Evolutionary conservation across 2,888 invertebrate species (phyloP), one percentile per base, ranked within the genome.

Genomic region (Dermolepida albohirtum): DNA sequence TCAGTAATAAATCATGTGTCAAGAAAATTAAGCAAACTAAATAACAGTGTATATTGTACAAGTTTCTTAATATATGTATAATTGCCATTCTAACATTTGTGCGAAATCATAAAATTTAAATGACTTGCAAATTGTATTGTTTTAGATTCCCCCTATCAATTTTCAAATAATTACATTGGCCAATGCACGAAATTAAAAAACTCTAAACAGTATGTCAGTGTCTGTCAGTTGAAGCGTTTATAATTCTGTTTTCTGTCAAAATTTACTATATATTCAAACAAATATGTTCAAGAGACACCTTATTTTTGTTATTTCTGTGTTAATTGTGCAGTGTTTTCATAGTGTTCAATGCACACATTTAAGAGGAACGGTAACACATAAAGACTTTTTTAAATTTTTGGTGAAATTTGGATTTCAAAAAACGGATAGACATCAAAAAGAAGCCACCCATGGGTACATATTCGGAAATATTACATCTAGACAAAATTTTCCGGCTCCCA

Each of bases 321-420:
- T 73, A 70, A 71, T 74, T 16, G 72, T 72, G 63, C 59, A 71
- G 52, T 73, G 72, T 67, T 74, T 74, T 64, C 73, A 74, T 64
- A 63, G 49, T 40, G 66, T 67, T 41, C 67, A 70, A 50, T 59
- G 68, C 41, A 72, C 73, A 34, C 91, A 89, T 78, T 83, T 91
- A 52, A 86, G 85, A 73, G 92, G 91, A 44, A 87, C 85, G 5
- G 91, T 90, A 81, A 85, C 86, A 72, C 87, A 89, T 2, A 85
- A 86, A 54, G 92, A 94, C 54, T 95, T 95, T 83, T 97, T 96
- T 81, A 92, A 93, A 83, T 96, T 98, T 84, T 86, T 98, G 63
- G 89, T 95, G 17, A 97, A 97, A 83, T 98, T 97, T 84, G 98
- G 97, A 67, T 95, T 98, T 82, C 97, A 98, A 85, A 96, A 97